Evolutionary conservation across 2,113 vertebrate genomes (phyloP).

Genomic region (Nipponia nippon): DNA sequence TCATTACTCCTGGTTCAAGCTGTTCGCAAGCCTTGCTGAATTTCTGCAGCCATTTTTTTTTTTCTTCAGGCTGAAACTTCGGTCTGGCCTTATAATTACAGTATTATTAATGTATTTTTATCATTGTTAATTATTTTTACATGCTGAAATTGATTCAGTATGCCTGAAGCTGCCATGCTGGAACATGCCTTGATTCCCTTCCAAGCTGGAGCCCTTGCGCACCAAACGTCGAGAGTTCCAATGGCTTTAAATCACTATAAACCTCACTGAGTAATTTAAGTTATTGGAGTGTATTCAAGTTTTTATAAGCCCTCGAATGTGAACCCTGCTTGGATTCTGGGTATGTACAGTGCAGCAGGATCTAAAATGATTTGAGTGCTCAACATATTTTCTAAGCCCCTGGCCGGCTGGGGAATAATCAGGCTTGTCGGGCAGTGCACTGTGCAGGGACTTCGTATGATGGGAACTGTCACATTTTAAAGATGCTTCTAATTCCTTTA

Average conservation of each 20-base stretch:
- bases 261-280: constrained; percentile 68
- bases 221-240: constrained; percentile 59
- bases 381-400: constrained; percentile 49
- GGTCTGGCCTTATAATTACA: constrained; percentile 61
- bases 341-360: constrained; percentile 51
- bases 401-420: constrained; percentile 35
- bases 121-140: constrained; percentile 72
- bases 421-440: not conserved
- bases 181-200: constrained; percentile 65
- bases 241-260: constrained; percentile 66
- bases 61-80: constrained; percentile 4
- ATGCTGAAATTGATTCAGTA: constrained; percentile 71
- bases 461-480: constrained; percentile 50
- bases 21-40: not conserved
- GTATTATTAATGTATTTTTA: constrained; percentile 69
- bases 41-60: constrained; percentile 5
- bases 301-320: constrained; percentile 62
- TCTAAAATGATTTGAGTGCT: constrained; percentile 64
- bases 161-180: constrained; percentile 65
- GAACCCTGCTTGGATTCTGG: constrained; percentile 46
- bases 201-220: constrained; percentile 47
- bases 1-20: constrained; percentile 14
- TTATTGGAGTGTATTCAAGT: constrained; percentile 66
- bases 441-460: not conserved
- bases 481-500: constrained; percentile 58